phyloP scores from a whole-genome alignment of 2,113 vertebrate species.

The Hylia prasina region DNA sequence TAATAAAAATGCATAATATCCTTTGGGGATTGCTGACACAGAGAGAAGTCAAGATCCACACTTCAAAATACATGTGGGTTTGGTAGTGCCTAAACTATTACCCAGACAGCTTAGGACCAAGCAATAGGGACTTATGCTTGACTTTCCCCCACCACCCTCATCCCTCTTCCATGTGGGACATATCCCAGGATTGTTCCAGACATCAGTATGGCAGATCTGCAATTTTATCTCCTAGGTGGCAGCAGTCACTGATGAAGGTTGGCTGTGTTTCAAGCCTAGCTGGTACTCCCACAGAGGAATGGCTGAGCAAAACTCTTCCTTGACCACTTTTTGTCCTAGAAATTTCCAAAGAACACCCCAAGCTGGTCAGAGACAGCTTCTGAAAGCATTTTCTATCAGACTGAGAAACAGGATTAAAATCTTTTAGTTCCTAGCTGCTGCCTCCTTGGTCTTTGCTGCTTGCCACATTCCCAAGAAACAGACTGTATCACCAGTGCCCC shows the following conservation, averaged over 20 bases:
- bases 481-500: background rate
- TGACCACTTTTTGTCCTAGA: background rate
- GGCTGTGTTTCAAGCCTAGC: background rate
- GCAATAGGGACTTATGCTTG: background rate
- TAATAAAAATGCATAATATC: background rate
- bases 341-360: background rate
- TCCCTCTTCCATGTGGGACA: background rate
- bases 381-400: background rate
- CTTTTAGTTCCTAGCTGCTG: background rate
- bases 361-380: background rate
- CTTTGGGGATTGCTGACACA: background rate
- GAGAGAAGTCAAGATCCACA: background rate
- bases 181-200: background rate
- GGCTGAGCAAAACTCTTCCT: background rate
- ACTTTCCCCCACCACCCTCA: rapidly evolving
- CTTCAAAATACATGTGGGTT: background rate
- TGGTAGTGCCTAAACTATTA: background rate
- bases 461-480: background rate
- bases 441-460: background rate
- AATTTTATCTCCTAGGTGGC: background rate
- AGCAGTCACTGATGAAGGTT: background rate
- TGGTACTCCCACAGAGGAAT: background rate
- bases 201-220: background rate
- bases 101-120: background rate
- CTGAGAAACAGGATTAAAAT: background rate